These are phyloP conservation scores for Leptobrachium ailaonicum DNA, from an alignment of 2,113 vertebrate species.

Conservation along the genomic window DNA sequence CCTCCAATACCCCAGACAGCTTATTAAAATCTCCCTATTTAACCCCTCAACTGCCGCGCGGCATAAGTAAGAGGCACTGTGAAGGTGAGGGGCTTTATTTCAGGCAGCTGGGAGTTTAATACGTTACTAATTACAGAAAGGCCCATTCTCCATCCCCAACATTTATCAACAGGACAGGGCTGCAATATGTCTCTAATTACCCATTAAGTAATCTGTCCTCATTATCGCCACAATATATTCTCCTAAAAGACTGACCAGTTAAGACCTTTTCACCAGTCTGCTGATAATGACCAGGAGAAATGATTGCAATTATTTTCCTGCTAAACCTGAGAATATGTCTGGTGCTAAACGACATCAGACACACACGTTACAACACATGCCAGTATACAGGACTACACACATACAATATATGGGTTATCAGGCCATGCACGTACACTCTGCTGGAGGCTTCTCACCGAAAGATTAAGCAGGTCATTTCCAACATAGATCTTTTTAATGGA, in stretches of 20 bases:
- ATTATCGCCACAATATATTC: slow-evolving; percentile 14
- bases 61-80: background rate
- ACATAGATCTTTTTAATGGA: too few species aligned
- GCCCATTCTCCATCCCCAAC: slow-evolving; percentile 9
- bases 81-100: background rate
- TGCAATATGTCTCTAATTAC: slow-evolving; percentile 34
- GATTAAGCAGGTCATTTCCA: too few species aligned
- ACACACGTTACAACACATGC: too few species aligned
- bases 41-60: background rate
- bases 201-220: slow-evolving; percentile 31
- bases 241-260: slow-evolving; percentile 19
- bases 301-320: background rate
- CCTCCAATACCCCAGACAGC: background rate
- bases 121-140: slow-evolving; percentile 18
- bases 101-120: slow-evolving; percentile 16
- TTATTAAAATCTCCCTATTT: slow-evolving; percentile 27
- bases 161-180: slow-evolving; percentile 33
- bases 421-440: too few species aligned
- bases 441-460: too few species aligned
- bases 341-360: background rate
- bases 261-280: background rate
- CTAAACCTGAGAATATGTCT: background rate
- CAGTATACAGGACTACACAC: too few species aligned
- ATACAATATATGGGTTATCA: too few species aligned
- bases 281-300: slow-evolving; percentile 12